Percentiles rank a stretch among this genome's conserved stretches.
Conservation (phyloP, 2,113 vertebrate species). For the Natator depressus region DNA sequence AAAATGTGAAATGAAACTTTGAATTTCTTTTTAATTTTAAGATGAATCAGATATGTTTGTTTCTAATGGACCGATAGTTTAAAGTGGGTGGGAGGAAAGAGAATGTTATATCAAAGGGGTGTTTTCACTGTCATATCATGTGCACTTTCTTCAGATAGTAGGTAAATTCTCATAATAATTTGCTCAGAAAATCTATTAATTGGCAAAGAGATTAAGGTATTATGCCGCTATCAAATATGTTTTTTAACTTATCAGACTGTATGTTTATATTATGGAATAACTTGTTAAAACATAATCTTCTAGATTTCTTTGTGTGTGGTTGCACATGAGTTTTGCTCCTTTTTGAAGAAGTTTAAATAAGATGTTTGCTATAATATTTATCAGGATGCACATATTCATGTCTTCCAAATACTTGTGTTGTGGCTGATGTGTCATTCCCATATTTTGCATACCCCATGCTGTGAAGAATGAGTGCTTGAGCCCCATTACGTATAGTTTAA, state of each 20-base stretch:
- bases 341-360: neutral
- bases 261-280: neutral
- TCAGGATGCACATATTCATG: neutral
- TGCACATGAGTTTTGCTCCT: neutral
- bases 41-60: neutral
- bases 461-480: neutral
- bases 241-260: neutral
- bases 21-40: neutral
- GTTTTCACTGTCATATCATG: neutral
- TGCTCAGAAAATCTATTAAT: neutral
- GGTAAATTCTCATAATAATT: neutral
- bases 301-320: neutral
- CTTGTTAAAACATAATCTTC: neutral
- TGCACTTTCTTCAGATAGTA: neutral
- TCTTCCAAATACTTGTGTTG: neutral
- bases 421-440: neutral
- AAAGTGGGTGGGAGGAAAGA: neutral
- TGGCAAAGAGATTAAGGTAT: neutral
- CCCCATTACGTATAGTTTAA: accelerated
- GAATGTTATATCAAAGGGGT: neutral
- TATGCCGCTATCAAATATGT: neutral
- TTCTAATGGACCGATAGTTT: neutral
- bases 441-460: neutral
- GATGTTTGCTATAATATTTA: neutral
- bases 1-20: neutral